Evolutionary conservation across 2,888 invertebrate species (phyloP).

Genomic region (Crioceris asparagi): DNA sequence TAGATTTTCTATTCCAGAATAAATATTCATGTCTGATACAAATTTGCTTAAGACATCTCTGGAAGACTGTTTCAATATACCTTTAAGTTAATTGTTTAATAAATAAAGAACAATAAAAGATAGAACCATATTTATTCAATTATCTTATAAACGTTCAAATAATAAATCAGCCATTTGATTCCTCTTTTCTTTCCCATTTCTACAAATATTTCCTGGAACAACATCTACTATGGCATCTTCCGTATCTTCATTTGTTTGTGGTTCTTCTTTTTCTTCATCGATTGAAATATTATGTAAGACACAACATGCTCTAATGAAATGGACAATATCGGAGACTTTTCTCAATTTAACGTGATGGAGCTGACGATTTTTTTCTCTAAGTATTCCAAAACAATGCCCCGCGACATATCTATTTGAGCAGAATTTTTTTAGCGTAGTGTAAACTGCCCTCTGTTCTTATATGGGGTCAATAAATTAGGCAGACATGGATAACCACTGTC

Average conservation of each 20-base stretch:
- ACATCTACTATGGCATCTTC: neutral
- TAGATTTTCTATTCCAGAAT: no score
- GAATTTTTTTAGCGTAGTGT: constrained; percentile 5
- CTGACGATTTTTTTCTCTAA: neutral
- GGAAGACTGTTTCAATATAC: no score
- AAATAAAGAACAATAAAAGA: no score
- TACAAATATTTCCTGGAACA: neutral
- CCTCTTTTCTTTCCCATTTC: neutral
- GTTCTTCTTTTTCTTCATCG: neutral
- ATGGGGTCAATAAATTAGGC: constrained; percentile 3
- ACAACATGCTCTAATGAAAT: neutral
- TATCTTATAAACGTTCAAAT: no score
- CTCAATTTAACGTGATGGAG: neutral
- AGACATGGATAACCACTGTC: constrained; percentile 7
- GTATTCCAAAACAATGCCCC: no score
- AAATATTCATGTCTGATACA: no score
- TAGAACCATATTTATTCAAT: no score
- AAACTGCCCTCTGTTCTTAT: constrained; percentile 4
- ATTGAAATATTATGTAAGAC: neutral
- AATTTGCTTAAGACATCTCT: no score
- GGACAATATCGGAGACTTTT: neutral
- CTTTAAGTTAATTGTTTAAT: no score
- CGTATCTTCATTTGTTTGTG: neutral
- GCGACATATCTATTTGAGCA: no score
- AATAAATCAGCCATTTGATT: no score